Percentiles rank a stretch among this genome's conserved stretches.
These are phyloP conservation scores for Syngnathus floridae DNA, from an alignment of 2,113 vertebrate genomes.

Conservation along the genomic window DNA sequence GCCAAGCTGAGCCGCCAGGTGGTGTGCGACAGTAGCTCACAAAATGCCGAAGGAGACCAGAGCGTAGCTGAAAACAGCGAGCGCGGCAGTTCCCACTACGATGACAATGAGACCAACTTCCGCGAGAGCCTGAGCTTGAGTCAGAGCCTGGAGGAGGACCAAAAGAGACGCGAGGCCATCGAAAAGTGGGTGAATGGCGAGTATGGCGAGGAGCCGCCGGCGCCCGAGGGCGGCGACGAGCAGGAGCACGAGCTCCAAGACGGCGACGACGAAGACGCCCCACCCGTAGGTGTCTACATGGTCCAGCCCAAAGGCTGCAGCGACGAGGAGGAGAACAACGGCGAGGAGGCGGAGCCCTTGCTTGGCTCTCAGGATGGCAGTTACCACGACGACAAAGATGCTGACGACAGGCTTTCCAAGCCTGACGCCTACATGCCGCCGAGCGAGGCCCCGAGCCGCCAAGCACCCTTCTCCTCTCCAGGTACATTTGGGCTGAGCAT, in stretches of 20 bases:
- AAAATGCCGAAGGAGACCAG: slow-evolving; percentile 76
- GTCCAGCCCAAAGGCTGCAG: slow-evolving; percentile 96
- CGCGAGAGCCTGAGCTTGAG: slow-evolving; percentile 69
- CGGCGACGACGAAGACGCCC: slow-evolving; percentile 71
- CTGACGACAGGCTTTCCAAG: slow-evolving; percentile 73
- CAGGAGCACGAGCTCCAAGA: slow-evolving; percentile 62
- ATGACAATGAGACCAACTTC: slow-evolving; percentile 71
- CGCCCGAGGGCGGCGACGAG: slow-evolving; percentile 49
- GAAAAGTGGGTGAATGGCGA: slow-evolving; percentile 99
- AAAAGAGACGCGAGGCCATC: slow-evolving; percentile 89
- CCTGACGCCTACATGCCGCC: slow-evolving; percentile 68
- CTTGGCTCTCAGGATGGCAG: slow-evolving; percentile 70
- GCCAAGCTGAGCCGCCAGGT: slow-evolving; percentile 99
- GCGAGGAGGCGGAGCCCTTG: slow-evolving; percentile 66
- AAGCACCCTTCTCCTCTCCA: slow-evolving; percentile 64
- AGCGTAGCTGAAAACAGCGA: slow-evolving; percentile 73
- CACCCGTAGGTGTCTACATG: slow-evolving; percentile 96
- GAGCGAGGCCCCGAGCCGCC: slow-evolving; percentile 58
- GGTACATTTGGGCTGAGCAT: slow-evolving; percentile 50
- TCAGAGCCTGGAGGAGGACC: slow-evolving; percentile 88
- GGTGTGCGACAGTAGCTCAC: slow-evolving; percentile 83
- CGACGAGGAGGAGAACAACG: slow-evolving; percentile 87
- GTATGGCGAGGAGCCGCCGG: slow-evolving; percentile 81
- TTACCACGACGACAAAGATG: slow-evolving; percentile 77
- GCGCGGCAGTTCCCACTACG: slow-evolving; percentile 76